Evolutionary conservation across 2,797 vertebrate genomes (phyloP).

Genomic region (Schizopygopsis pylzovi): DNA sequence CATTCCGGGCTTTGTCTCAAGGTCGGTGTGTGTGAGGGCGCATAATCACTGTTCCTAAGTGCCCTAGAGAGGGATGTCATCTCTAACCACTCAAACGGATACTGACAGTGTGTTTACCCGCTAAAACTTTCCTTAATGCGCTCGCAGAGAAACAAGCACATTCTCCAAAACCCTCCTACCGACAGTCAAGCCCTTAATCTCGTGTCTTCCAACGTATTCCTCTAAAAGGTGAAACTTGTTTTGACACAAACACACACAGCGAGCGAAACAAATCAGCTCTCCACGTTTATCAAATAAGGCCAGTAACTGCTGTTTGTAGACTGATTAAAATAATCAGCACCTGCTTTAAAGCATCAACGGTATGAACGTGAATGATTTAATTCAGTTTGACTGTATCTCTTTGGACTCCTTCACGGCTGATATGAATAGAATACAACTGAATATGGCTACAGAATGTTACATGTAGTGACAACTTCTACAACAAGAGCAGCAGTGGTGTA

Average conservation of each 20-base stretch:
- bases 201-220: slow-evolving; percentile 27
- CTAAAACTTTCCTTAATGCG: slow-evolving; percentile 53
- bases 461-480: not conserved
- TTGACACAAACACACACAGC: slow-evolving; percentile 38
- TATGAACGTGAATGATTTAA: slow-evolving; percentile 19
- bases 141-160: slow-evolving; percentile 25
- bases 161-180: slow-evolving; percentile 33
- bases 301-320: slow-evolving; percentile 43
- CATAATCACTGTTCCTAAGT: slow-evolving; percentile 51
- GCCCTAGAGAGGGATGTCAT: slow-evolving; percentile 59
- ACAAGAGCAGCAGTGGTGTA: not conserved
- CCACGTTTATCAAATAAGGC: slow-evolving; percentile 42
- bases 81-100: slow-evolving; percentile 54
- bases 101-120: slow-evolving; percentile 59
- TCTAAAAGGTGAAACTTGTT: slow-evolving; percentile 48
- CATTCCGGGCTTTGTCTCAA: slow-evolving; percentile 54
- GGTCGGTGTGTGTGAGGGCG: slow-evolving; percentile 55
- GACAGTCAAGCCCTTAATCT: slow-evolving; percentile 42
- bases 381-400: slow-evolving; percentile 25
- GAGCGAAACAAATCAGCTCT: slow-evolving; percentile 30
- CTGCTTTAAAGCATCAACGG: slow-evolving; percentile 30
- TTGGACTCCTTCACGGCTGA: slow-evolving; percentile 22
- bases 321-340: slow-evolving; percentile 47
- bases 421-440: slow-evolving; percentile 1
- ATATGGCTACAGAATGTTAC: slow-evolving; percentile 15